Conservation (phyloP, 1,140 invertebrate species). For the Acarapis woodi region DNA sequence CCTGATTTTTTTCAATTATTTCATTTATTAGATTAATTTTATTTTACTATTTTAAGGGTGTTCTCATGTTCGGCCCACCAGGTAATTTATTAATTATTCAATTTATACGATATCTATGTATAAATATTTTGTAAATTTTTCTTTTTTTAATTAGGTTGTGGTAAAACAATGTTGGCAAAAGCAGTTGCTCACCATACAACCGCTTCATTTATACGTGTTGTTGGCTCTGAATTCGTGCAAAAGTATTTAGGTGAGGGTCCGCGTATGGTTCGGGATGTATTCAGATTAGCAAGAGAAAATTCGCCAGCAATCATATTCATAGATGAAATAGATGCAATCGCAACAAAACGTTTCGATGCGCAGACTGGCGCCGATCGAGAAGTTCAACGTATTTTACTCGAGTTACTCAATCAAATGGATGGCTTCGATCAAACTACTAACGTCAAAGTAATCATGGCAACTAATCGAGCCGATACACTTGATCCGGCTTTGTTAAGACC, state of each 20-base stretch:
- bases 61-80: conserved; percentile 93
- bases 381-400: conserved; percentile 88
- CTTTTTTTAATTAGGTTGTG: conserved; percentile 30
- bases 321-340: conserved; percentile 95
- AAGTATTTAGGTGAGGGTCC: conserved; percentile 97
- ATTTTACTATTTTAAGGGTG: no score
- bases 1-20: no score
- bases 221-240: conserved; percentile 97
- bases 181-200: conserved; percentile 90
- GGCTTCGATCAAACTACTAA: conserved; percentile 99
- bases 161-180: conserved; percentile 96
- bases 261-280: conserved; percentile 96
- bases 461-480: conserved; percentile 87
- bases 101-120: not conserved
- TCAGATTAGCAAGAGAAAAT: conserved; percentile 93
- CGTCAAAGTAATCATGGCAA: conserved; percentile 99
- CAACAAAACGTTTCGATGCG: conserved; percentile 91
- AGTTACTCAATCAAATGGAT: conserved; percentile 98
- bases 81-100: conserved; percentile 14
- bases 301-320: conserved; percentile 98
- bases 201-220: conserved; percentile 88
- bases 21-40: no score
- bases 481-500: conserved; percentile 90
- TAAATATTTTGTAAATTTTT: not conserved
- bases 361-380: conserved; percentile 97